Conservation (phyloP, 2,888 invertebrate species). For the Hyalella azteca region DNA sequence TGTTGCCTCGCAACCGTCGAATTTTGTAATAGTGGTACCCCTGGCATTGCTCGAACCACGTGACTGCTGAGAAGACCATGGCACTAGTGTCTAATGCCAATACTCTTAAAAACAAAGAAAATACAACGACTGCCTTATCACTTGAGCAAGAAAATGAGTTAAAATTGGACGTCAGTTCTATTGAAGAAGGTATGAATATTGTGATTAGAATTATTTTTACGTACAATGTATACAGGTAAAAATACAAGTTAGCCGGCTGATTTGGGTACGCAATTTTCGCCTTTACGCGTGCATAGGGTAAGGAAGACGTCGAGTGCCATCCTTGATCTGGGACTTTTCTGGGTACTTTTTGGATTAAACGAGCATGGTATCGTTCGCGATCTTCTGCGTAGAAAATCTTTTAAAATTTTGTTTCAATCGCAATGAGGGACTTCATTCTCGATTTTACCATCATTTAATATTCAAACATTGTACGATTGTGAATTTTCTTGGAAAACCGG, state of each 20-base stretch:
- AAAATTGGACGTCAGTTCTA: not conserved
- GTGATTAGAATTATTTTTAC: not conserved
- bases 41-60: conserved; percentile 5
- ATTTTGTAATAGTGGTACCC: too few species aligned
- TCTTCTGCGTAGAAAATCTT: not conserved
- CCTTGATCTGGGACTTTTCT: not conserved
- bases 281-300: not conserved
- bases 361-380: not conserved
- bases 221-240: not conserved
- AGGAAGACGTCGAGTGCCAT: not conserved
- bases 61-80: not conserved
- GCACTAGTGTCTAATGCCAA: not conserved
- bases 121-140: not conserved
- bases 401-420: not conserved
- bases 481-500: too few species aligned
- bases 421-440: too few species aligned
- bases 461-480: too few species aligned
- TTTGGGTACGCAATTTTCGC: not conserved
- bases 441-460: too few species aligned
- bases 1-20: too few species aligned
- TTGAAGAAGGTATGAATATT: not conserved
- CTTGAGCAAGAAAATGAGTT: not conserved
- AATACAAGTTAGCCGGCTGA: not conserved
- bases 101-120: not conserved
- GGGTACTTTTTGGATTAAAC: not conserved